phyloP scores from a whole-genome alignment of 2,888 invertebrate species.

The Beris morrisii region DNA sequence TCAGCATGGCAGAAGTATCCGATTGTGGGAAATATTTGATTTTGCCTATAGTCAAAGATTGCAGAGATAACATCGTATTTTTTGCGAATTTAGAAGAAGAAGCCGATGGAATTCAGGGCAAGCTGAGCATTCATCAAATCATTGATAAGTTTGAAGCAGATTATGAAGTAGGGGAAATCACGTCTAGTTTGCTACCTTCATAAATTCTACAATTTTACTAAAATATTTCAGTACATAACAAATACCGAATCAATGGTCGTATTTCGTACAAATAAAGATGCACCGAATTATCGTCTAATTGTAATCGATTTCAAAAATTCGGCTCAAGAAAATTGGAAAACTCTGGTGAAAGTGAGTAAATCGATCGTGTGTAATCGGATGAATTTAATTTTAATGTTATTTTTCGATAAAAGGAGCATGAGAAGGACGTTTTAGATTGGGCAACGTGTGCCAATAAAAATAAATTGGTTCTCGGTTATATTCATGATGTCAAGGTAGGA shows the following conservation, averaged over 20 bases:
- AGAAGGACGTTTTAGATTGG: conserved; percentile 88
- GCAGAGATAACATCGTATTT: conserved; percentile 88
- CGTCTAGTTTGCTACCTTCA: neutral
- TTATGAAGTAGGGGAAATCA: conserved; percentile 70
- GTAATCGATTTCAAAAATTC: conserved; percentile 77
- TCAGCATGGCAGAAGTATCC: conserved; percentile 80
- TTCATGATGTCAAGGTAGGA: conserved; percentile 90
- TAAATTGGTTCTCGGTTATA: conserved; percentile 84
- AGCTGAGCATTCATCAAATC: conserved; percentile 73
- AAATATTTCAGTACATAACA: conserved; percentile 73
- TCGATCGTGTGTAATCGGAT: conserved; percentile 6
- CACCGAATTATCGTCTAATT: conserved; percentile 88
- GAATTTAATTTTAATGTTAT: conserved; percentile 5
- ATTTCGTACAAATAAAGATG: conserved; percentile 90
- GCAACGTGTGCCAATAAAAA: conserved; percentile 80
- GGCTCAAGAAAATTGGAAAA: conserved; percentile 76
- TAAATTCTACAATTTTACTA: conserved; percentile 4
- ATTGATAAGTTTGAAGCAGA: conserved; percentile 90
- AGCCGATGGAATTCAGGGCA: conserved; percentile 62
- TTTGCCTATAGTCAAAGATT: conserved; percentile 81
- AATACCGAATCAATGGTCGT: conserved; percentile 81
- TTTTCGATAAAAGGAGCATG: conserved; percentile 64
- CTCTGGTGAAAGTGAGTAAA: conserved; percentile 67
- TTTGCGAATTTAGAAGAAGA: conserved; percentile 74
- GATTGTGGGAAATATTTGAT: conserved; percentile 91